These are phyloP conservation scores for Leucophenga montana DNA, from an alignment of 2,888 invertebrate species.

Conservation along the genomic window DNA sequence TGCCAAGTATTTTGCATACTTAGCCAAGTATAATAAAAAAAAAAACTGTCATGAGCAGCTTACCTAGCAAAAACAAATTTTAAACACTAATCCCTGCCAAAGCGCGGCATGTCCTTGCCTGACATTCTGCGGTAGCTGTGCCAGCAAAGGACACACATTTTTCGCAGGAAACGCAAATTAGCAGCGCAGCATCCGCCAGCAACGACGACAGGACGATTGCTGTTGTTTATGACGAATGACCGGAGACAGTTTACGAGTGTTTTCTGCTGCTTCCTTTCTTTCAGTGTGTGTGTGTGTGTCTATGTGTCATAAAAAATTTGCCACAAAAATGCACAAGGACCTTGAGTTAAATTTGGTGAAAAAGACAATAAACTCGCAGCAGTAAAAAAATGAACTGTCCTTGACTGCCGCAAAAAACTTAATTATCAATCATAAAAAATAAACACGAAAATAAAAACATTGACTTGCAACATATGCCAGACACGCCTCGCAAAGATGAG, in stretches of 20 bases:
- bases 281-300: no score
- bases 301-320: conserved; percentile 30
- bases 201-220: conserved; percentile 25
- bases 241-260: background rate
- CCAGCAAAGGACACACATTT: conserved; percentile 38
- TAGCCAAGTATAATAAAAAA: no score
- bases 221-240: conserved; percentile 13
- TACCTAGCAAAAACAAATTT: conserved; percentile 45
- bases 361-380: background rate
- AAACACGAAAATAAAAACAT: conserved; percentile 21
- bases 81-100: conserved; percentile 1
- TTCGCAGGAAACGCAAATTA: conserved; percentile 62
- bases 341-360: conserved; percentile 10
- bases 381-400: conserved; percentile 33
- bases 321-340: conserved; percentile 21
- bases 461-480: conserved; percentile 37
- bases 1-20: no score
- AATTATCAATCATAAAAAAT: conserved; percentile 53
- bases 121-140: conserved; percentile 50
- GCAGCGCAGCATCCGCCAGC: conserved; percentile 47
- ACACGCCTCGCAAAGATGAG: conserved; percentile 19
- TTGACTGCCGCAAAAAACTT: conserved; percentile 55
- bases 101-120: background rate
- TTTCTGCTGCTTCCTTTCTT: background rate
- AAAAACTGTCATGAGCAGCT: conserved; percentile 33